Evolutionary conservation across 2,888 invertebrate genomes (phyloP).

Genomic region (Cloeon dipterum): DNA sequence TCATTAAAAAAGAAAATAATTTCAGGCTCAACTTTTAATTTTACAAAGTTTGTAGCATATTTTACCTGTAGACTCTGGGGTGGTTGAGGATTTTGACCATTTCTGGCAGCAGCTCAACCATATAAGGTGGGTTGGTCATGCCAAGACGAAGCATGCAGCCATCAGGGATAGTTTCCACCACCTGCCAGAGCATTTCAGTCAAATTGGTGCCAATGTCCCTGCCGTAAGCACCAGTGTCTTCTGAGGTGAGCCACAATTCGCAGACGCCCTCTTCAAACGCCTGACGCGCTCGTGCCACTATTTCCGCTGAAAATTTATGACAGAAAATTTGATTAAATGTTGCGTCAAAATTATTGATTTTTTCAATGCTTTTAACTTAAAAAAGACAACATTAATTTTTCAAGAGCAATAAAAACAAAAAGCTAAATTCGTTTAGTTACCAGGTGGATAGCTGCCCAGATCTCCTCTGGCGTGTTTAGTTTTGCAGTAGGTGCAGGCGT

Average conservation of each 20-base stretch:
- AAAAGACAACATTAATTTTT: no score
- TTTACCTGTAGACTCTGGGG: conserved; percentile 76
- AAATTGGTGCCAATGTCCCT: conserved; percentile 76
- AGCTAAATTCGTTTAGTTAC: conserved; percentile 10
- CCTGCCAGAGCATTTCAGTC: conserved; percentile 60
- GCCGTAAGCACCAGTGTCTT: conserved; percentile 96
- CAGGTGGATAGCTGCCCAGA: conserved; percentile 74
- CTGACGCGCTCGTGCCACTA: conserved; percentile 64
- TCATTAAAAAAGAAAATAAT: no score
- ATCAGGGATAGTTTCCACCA: conserved; percentile 56
- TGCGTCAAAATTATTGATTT: no score
- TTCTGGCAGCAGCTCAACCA: conserved; percentile 78
- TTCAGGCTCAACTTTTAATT: no score
- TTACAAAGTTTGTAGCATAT: no score
- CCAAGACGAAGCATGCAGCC: conserved; percentile 70
- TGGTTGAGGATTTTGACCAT: conserved; percentile 70
- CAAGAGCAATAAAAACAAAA: no score
- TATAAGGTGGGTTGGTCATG: conserved; percentile 98
- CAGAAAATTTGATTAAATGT: not conserved
- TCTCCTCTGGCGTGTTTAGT: conserved; percentile 95
- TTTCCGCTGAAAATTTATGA: conserved; percentile 33
- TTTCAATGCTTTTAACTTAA: no score
- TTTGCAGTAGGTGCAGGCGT: conserved; percentile 97
- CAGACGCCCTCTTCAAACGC: conserved; percentile 80
- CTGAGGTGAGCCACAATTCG: conserved; percentile 94